Evolutionary conservation across 2,888 invertebrate species (phyloP).

Genomic region (Lithophane leautieri): DNA sequence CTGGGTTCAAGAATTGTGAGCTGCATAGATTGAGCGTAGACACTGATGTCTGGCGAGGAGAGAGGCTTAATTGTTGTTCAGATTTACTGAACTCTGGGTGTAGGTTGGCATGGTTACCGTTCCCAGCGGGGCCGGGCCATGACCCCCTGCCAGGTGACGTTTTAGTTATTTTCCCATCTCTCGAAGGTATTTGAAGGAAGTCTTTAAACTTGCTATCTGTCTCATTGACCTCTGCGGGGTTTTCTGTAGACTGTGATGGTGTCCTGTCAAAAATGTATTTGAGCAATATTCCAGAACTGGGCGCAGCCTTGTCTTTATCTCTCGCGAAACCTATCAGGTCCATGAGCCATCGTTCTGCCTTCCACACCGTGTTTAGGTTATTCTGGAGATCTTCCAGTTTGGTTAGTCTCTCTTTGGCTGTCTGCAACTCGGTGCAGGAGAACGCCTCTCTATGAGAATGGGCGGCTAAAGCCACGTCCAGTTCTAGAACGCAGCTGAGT

Average conservation of each 20-base stretch:
- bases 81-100: constrained; percentile 95
- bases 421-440: constrained; percentile 95
- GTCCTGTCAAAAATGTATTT: constrained; percentile 84
- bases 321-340: constrained; percentile 98
- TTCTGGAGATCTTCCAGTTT: constrained; percentile 96
- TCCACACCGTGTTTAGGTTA: constrained; percentile 97
- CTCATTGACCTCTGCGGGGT: constrained; percentile 84
- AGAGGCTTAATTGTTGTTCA: constrained; percentile 93
- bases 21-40: constrained; percentile 88
- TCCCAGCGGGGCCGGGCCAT: constrained; percentile 95
- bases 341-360: constrained; percentile 98
- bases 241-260: constrained; percentile 77
- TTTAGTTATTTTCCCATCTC: constrained; percentile 94
- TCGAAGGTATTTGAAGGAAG: constrained; percentile 92
- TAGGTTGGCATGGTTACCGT: constrained; percentile 87
- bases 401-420: constrained; percentile 95
- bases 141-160: constrained; percentile 95
- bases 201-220: constrained; percentile 85
- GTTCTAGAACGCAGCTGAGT: constrained; percentile 97
- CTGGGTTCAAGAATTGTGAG: constrained; percentile 90
- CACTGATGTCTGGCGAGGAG: constrained; percentile 88
- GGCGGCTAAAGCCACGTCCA: constrained; percentile 97
- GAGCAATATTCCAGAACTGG: constrained; percentile 87
- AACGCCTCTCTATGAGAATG: constrained; percentile 98
- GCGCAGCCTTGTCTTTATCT: constrained; percentile 91